Evolutionary conservation across 2,797 vertebrate genomes (phyloP), one percentile per base, ranked within the genome.

Genomic region (Clarias fuscus): DNA sequence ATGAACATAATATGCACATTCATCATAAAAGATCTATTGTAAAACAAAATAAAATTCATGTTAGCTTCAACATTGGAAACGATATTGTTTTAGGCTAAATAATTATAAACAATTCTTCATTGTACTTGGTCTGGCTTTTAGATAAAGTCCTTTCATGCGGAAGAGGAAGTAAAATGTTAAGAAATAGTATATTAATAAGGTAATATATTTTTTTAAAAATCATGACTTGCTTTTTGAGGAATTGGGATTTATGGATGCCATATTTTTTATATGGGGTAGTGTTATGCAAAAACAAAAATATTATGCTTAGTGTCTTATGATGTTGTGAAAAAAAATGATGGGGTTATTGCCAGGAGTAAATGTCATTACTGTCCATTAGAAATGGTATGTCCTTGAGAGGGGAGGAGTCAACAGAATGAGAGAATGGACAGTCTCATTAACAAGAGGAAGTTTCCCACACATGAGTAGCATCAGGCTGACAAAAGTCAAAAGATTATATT

Each of bases 201-300:
- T 53, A 11, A 53, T 53, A 53, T 53, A 93, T 94, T 93, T 89
- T 89, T n/a, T n/a, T n/a, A n/a, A n/a, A n/a, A n/a, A n/a, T 91
- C 89, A 93, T 30, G 40, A 62, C 56, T 86, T 27, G 93, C 92
- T 93, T 92, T 92, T 92, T 93, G 92, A 90, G 53, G 40, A 56
- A 40, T 92, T 87, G 92, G 58, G 73, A 27, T 92, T 88, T 92
- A 95, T 92, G 91, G 88, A 93, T 94, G 93, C 87, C 88, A 85
- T 88, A 91, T 90, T 94, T 93, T 91, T 91, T 92, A 92, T 91
- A 92, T 89, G 90, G 89, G 91, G 92, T 84, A 90, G 92, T 90
- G 90, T 93, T 94, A 94, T 93, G 91, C 92, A 94, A 93, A 94
- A 93, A 89, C 62, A 87, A 84, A 91, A 93, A 92, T 83, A 86